These are phyloP conservation scores for Acrocera orbiculus DNA, from an alignment of 2,888 invertebrate genomes.

Conservation along the genomic window DNA sequence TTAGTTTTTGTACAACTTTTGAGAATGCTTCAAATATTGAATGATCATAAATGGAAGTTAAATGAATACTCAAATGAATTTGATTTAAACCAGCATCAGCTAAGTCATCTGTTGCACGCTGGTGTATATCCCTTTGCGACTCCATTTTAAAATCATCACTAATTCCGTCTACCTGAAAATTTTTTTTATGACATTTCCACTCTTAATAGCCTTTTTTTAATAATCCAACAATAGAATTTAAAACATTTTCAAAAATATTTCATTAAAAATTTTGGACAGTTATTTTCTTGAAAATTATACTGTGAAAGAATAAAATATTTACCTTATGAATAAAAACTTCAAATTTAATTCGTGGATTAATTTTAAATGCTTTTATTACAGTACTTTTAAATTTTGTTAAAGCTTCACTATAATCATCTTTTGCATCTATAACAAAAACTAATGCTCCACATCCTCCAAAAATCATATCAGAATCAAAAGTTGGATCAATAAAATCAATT, in stretches of 20 bases:
- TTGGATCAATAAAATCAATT: constrained; percentile 92
- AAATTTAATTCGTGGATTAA: constrained; percentile 91
- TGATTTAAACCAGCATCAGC: constrained; percentile 73
- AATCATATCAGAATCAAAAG: constrained; percentile 89
- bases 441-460: constrained; percentile 95
- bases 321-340: constrained; percentile 97
- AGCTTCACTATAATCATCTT: constrained; percentile 96
- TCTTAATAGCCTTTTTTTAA: no score
- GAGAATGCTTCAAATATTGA: constrained; percentile 99
- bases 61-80: constrained; percentile 83
- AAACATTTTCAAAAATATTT: no score
- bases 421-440: constrained; percentile 96
- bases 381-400: constrained; percentile 81
- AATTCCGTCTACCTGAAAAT: constrained; percentile 72
- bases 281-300: no score
- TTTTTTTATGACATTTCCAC: no score
- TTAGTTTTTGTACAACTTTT: constrained; percentile 97
- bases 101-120: constrained; percentile 87
- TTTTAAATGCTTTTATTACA: constrained; percentile 86
- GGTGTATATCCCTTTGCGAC: constrained; percentile 95
- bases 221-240: no score
- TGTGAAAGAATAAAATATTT: constrained; percentile 10
- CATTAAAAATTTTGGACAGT: no score
- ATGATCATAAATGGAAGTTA: constrained; percentile 98
- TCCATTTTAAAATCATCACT: constrained; percentile 99